Evolutionary conservation across 37 sponge, comb jelly and placozoan species (phyloP), one percentile per base, ranked within the genome.

Genomic region (Oopsacas minuta): DNA sequence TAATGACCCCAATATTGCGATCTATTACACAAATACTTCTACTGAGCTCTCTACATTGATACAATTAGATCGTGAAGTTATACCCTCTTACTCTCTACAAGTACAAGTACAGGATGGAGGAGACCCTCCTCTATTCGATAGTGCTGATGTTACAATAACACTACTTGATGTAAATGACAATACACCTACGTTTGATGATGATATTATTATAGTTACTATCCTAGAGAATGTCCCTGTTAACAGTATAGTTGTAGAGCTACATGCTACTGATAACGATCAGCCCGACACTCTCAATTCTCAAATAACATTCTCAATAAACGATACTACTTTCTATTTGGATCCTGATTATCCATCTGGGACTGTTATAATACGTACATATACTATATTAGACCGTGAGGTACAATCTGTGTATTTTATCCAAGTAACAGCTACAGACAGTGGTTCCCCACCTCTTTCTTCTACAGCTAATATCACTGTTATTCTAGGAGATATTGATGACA

Each of bases 81-180:
- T 3, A 61, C 28, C 75, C 28, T 61, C 75, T 25, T 61, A 25
- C 75, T 3, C 7, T n/a, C 5, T 61, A 61, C 7, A 7, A 61
- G 75, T 61, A 61, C 75, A 12, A n/a, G 75, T 61, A 3, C 75
- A 61, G 75, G 75, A 61, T n/a, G 75, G 75, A 12, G 75, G 75
- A 3, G 28, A 12, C 22, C 75, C 75, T 61, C 22, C 75, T 3
- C 75, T 10, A 20, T 61, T 3, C 28, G 75, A 61, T 3, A 61
- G 32, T 25, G 75, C 22, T 25, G 5, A n/a, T n/a, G 75, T 61
- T 32, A 3, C 5, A 25, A 61, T 61, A 7, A 12, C 7, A 3
- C 32, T 61, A n/a, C 75, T 25, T 5, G 75, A 61, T 61, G 30
- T 61, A 7, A 61, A 61, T 12, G 75, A 61, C 75, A 61, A 61